Percentiles rank a stretch among this genome's conserved stretches.
These are phyloP conservation scores for Cremastinae sp. DNA, from an alignment of 2,888 invertebrate species.

Conservation along the genomic window DNA sequence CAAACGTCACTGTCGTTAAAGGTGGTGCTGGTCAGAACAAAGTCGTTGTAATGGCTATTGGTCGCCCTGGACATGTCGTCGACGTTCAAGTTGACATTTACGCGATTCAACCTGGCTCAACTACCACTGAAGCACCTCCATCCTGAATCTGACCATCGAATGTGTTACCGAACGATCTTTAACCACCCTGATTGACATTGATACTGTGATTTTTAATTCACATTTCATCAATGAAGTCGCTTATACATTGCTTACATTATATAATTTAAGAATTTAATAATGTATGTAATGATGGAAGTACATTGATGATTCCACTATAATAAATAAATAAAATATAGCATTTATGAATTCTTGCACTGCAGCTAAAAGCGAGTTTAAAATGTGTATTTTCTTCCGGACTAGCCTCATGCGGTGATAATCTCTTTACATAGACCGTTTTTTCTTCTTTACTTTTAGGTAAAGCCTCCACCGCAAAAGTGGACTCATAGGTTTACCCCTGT, in stretches of 20 bases:
- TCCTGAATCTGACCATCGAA: conserved; percentile 21
- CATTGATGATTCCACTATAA: too few species aligned
- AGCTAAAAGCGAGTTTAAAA: conserved; percentile 38
- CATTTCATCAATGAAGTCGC: background rate
- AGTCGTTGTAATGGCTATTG: conserved; percentile 54
- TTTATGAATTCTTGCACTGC: too few species aligned
- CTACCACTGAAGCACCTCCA: conserved; percentile 25
- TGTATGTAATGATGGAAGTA: too few species aligned
- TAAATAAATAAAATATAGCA: too few species aligned
- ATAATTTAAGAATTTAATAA: too few species aligned
- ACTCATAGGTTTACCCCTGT: conserved; percentile 51
- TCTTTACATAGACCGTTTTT: conserved; percentile 4
- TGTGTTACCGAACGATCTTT: background rate
- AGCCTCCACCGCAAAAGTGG: conserved; percentile 27
- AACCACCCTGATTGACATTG: background rate
- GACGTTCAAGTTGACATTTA: conserved; percentile 59
- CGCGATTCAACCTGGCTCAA: conserved; percentile 35
- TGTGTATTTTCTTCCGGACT: conserved; percentile 42
- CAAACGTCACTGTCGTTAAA: conserved; percentile 47
- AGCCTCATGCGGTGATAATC: conserved; percentile 18
- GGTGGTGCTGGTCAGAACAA: conserved; percentile 58
- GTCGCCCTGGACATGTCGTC: conserved; percentile 57
- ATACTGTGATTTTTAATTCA: conserved; percentile 11
- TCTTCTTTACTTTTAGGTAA: conserved; percentile 4
- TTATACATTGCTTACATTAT: too few species aligned